Evolutionary conservation across 2,113 vertebrate genomes (phyloP).

Genomic region (Oryzias woworae): DNA sequence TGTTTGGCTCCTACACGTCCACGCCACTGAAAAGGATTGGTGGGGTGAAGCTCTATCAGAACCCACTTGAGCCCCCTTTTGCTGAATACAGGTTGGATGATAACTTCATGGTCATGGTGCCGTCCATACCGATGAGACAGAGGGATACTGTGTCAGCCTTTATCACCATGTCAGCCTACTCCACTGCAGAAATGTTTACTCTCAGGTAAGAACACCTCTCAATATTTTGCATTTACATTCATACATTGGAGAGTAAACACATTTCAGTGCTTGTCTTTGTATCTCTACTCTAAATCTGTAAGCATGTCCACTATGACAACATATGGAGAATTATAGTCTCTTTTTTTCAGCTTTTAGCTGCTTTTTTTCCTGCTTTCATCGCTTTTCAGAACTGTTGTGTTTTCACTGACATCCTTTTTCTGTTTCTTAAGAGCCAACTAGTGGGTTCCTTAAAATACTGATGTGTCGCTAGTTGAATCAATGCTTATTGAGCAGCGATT

Average conservation of each 20-base stretch:
- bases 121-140: slow-evolving; percentile 83
- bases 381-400: slow-evolving; percentile 1
- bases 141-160: slow-evolving; percentile 86
- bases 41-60: slow-evolving; percentile 79
- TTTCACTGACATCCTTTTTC: not conserved
- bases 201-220: slow-evolving; percentile 80
- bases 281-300: not conserved
- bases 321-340: not conserved
- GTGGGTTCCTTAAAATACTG: no score
- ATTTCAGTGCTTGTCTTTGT: not conserved
- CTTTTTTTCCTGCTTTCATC: not conserved
- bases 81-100: slow-evolving; percentile 83
- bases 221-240: no score
- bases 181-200: slow-evolving; percentile 88
- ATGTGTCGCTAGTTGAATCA: no score
- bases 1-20: slow-evolving; percentile 71
- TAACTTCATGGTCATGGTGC: slow-evolving; percentile 85
- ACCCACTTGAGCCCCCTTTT: slow-evolving; percentile 77
- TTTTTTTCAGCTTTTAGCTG: not conserved
- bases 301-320: not conserved
- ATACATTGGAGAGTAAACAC: no score
- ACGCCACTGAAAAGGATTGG: slow-evolving; percentile 85
- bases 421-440: no score
- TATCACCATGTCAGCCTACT: slow-evolving; percentile 81
- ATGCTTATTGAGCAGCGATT: no score